Base-by-base conservation (phyloP, 2,888 invertebrate species). In the Celastrina argiolus region DNA sequence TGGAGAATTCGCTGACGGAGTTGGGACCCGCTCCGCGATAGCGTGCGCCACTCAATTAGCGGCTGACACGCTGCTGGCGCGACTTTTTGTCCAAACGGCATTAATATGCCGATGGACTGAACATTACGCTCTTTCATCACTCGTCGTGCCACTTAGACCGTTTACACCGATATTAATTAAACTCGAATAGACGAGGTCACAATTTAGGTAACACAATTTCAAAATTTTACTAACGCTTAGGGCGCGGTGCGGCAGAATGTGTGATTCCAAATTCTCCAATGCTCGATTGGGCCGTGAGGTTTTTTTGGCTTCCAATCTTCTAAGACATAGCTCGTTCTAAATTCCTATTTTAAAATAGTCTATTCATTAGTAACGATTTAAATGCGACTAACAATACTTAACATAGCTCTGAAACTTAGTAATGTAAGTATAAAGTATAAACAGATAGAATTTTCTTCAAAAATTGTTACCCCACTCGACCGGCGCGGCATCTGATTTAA, bases 31-130 rank as follows among this genome's bases (percentile, higher is more conserved):
- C 78, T 81, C 79, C 78, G 78, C 81, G 72, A 85, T 88, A 80
- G 88, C 89, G 90, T 89, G 89, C 82, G 81, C 79, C 76, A 76
- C 80, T 84, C 89, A 88, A 90, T 90, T 89, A 90, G 84, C 74
- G 76, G 73, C 81, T 81, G 86, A 86, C 86, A 84, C 84, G 86
- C 81, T 76, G 82, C 71, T 77, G 80, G 80, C 78, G 78, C 80
- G 79, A 80, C 82, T 87, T 88, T 88, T 88, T 88, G 83, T 84
- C 74, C 82, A 80, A 82, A 77, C 78, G 70, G 79, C 80, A 83
- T 85, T 85, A 85, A 83, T 85, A 83, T 81, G 81, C 82, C 83
- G 79, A 82, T 83, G 81, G 78, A 83, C 81, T 80, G 81, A 84
- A 81, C 80, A 79, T 80, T 78, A 76, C 77, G 78, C 75, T 80